Base-by-base conservation (phyloP, 2,113 vertebrate species). In the Percina caprodes region DNA sequence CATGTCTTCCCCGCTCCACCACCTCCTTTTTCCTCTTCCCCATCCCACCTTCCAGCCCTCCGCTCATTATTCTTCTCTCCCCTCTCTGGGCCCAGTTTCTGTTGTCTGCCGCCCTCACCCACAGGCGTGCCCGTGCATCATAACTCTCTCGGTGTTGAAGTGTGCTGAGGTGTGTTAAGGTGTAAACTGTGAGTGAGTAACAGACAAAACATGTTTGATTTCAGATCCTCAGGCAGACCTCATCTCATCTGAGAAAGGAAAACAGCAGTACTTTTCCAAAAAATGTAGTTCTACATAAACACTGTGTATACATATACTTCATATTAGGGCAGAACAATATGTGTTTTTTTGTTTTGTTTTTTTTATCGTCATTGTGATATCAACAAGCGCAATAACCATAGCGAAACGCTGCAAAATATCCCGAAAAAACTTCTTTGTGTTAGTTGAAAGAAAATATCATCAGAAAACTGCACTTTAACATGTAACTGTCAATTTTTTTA, bases 181-280 rank as follows among this genome's bases (percentile, higher is more conserved):
- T 88, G 90, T 87, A 88, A 86, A 84, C 85, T 68, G 58, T 75
- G 85, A 87, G 66, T 89, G 91, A 87, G 79, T 63, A 73, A 83
- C 79, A 91, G 91, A 88, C 87, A 89, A 89, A 93, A 90, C 80
- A 88, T 86, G 82, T 81, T 87, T 84, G 86, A 88, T 61, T 86
- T 79, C 48, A 65, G 52, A 24, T 82, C 77, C 88, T 80, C 42
- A 2, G 82, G 65, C 68, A 55, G 86, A 84, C 79, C 72, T 86
- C 86, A 86, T 59, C 68, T 67, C 39, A n/a, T 48, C 48, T 51
- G 65, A 79, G 52, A 73, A 15, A 55, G n/a, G n/a, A 69, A 80
- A 30, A n/a, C 67, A 56, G 70, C 72, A 70, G 74, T 88, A 86
- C 48, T 86, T 91, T 82, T 88, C 74, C 71, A 62, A 75, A 56